Evolutionary conservation across 1,140 invertebrate genomes (phyloP).

Genomic region (Oreohelix idahoensis): DNA sequence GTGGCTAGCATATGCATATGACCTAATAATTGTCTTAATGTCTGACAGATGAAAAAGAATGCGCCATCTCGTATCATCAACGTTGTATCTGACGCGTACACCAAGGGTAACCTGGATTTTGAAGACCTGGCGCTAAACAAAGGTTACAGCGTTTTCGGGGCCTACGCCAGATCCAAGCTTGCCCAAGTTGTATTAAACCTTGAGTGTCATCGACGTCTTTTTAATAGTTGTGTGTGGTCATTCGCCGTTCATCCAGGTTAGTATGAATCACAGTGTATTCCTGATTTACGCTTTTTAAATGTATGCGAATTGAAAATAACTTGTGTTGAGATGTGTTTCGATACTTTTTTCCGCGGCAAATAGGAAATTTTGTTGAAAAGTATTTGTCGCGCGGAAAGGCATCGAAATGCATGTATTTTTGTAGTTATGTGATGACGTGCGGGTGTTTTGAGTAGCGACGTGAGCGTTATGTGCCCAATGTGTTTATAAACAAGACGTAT

Average conservation of each 20-base stretch:
- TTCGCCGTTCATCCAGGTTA: constrained; percentile 67
- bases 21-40: background rate
- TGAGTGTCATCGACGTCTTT: constrained; percentile 60
- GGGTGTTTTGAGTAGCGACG: too few relatives aligned
- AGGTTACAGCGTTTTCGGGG: constrained; percentile 57
- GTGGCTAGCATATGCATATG: background rate
- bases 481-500: too few relatives aligned
- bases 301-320: too few relatives aligned
- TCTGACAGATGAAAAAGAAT: constrained; percentile 44
- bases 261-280: too few relatives aligned
- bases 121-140: constrained; percentile 58
- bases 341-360: too few relatives aligned
- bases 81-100: constrained; percentile 59
- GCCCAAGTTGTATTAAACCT: constrained; percentile 58
- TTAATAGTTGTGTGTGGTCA: constrained; percentile 49
- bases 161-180: constrained; percentile 65
- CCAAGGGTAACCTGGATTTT: constrained; percentile 59
- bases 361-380: too few relatives aligned
- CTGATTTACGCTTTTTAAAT: too few relatives aligned
- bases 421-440: too few relatives aligned
- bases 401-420: too few relatives aligned
- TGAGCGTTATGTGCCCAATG: too few relatives aligned
- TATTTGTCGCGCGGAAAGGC: too few relatives aligned
- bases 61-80: constrained; percentile 64
- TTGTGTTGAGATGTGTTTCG: too few relatives aligned